phyloP scores from a whole-genome alignment of 2,113 vertebrate species.

The Lampris megalopsis region DNA sequence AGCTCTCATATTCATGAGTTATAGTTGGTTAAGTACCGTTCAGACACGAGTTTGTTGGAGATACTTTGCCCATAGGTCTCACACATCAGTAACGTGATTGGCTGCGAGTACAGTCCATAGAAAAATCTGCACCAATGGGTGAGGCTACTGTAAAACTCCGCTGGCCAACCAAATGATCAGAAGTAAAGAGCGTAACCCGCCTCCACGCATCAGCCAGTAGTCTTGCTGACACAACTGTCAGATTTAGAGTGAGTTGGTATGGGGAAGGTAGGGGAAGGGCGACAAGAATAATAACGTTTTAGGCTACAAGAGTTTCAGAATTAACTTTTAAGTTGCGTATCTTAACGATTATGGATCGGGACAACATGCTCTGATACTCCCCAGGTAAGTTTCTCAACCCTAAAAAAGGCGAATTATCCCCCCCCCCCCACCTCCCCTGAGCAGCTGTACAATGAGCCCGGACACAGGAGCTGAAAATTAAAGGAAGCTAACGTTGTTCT shows the following conservation, averaged over 20 bases:
- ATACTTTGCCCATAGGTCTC: not conserved
- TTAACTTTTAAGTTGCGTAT: slow-evolving; percentile 50
- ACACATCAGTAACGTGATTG: slow-evolving; percentile 50
- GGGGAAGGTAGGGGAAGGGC: slow-evolving; percentile 40
- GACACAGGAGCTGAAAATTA: slow-evolving; percentile 35
- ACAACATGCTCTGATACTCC: slow-evolving; percentile 41
- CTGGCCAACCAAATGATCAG: slow-evolving; percentile 63
- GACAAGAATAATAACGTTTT: slow-evolving; percentile 23
- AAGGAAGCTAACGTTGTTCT: slow-evolving; percentile 70
- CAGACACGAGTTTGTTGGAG: too few species aligned
- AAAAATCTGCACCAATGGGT: slow-evolving; percentile 52
- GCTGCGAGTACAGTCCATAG: slow-evolving; percentile 31
- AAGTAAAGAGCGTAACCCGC: slow-evolving; percentile 32
- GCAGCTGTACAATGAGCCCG: slow-evolving; percentile 16
- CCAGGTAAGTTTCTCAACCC: slow-evolving; percentile 62
- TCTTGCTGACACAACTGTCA: slow-evolving; percentile 73
- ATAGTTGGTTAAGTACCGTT: too few species aligned
- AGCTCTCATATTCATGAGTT: too few species aligned
- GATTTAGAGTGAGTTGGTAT: slow-evolving; percentile 64
- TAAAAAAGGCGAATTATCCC: not conserved
- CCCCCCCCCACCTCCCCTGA: not conserved
- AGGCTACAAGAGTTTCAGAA: slow-evolving; percentile 44
- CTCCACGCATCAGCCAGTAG: slow-evolving; percentile 63
- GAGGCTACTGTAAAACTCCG: slow-evolving; percentile 24
- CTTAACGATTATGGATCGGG: not conserved